These are phyloP conservation scores for Intellagama lesueurii DNA, from an alignment of 2,797 vertebrate genomes.

Conservation along the genomic window DNA sequence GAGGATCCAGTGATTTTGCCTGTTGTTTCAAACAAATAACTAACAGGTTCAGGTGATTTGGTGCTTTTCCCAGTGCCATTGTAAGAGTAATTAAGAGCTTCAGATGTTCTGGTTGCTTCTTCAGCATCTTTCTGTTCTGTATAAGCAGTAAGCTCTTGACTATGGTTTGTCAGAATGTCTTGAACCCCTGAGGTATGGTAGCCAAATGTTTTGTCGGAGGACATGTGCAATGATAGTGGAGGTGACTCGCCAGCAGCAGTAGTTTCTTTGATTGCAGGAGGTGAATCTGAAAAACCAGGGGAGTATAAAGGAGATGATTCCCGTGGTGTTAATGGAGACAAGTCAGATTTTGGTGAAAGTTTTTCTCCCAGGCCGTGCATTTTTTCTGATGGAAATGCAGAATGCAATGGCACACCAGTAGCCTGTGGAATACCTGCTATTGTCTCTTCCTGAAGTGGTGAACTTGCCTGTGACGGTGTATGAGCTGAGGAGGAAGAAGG, in stretches of 20 bases:
- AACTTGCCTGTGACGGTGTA: constrained; percentile 89
- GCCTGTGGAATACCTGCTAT: constrained; percentile 78
- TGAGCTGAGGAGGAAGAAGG: constrained; percentile 92
- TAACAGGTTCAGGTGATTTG: constrained; percentile 70
- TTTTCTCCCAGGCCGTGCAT: constrained; percentile 80
- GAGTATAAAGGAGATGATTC: constrained; percentile 81
- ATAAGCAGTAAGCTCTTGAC: constrained; percentile 70
- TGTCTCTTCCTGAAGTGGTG: constrained; percentile 82
- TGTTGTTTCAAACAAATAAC: constrained; percentile 64
- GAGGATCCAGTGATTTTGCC: constrained; percentile 62
- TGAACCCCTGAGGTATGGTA: constrained; percentile 73
- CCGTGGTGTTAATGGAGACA: constrained; percentile 82
- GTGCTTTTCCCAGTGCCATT: constrained; percentile 62
- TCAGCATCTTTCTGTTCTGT: constrained; percentile 78
- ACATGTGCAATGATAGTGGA: constrained; percentile 59
- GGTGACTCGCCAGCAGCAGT: constrained; percentile 49
- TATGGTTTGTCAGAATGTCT: constrained; percentile 72
- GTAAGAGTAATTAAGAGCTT: constrained; percentile 75
- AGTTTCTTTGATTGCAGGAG: constrained; percentile 65
- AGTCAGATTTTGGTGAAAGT: constrained; percentile 80
- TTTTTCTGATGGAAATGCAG: constrained; percentile 80
- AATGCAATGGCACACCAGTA: constrained; percentile 78
- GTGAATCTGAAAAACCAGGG: constrained; percentile 77
- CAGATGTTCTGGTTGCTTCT: constrained; percentile 69
- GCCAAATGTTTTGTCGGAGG: constrained; percentile 69